Percentiles rank a stretch among this genome's conserved stretches.
phyloP scores from a whole-genome alignment of 1,140 invertebrate genomes.

The Drosophila takahashii region DNA sequence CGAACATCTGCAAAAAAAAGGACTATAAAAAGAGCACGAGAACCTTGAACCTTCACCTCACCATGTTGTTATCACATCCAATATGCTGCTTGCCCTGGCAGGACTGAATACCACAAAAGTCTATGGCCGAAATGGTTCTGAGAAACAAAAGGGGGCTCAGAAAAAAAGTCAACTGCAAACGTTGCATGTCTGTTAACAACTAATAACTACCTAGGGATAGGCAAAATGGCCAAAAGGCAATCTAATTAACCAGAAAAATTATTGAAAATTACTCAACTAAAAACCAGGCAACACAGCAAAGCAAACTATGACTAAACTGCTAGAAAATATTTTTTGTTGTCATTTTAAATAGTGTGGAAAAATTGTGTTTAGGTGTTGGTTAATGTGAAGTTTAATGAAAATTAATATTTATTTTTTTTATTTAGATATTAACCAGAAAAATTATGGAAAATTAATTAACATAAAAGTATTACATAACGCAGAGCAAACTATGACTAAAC shows the following conservation, averaged over 20 bases:
- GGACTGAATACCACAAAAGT: constrained; percentile 50
- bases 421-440: too few species aligned
- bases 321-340: background rate
- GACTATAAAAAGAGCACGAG: background rate
- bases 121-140: constrained; percentile 23
- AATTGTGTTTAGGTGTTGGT: background rate
- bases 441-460: too few species aligned
- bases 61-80: constrained; percentile 63
- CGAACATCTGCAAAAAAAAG: constrained; percentile 40
- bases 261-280: background rate
- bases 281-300: background rate
- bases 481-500: too few species aligned
- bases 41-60: constrained; percentile 2
- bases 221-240: background rate
- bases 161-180: background rate
- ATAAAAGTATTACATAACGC: too few species aligned
- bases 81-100: constrained; percentile 42
- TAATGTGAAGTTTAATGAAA: background rate
- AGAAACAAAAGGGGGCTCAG: constrained; percentile 14
- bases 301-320: background rate
- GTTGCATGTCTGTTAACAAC: constrained; percentile 31
- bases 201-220: constrained; percentile 6
- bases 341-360: background rate
- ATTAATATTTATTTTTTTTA: background rate
- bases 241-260: background rate